A percentile compares a stretch with the other conserved stretches of the same genome.
Conservation (phyloP, 1,140 invertebrate species). For the Andricus grossulariae region DNA sequence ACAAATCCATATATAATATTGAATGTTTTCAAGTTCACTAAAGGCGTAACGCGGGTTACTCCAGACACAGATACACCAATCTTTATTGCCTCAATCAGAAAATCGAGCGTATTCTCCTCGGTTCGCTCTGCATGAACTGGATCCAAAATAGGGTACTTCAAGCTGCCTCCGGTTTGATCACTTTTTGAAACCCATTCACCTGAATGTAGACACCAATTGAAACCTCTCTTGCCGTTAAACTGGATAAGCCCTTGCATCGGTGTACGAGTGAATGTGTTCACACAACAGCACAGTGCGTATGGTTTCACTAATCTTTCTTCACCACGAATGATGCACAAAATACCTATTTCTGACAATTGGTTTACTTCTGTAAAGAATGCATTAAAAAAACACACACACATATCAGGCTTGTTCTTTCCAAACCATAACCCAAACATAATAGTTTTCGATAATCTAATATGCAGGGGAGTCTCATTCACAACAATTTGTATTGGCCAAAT, state of each 20-base stretch:
- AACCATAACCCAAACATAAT: slow-evolving; percentile 37
- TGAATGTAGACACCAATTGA: slow-evolving; percentile 37
- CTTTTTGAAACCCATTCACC: slow-evolving; percentile 17
- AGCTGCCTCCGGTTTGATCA: background rate
- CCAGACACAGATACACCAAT: background rate
- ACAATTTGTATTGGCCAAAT: slow-evolving; percentile 32
- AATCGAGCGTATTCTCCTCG: background rate
- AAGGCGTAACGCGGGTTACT: background rate
- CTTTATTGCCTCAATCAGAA: background rate
- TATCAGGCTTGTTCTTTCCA: slow-evolving; percentile 12
- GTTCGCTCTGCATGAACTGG: background rate
- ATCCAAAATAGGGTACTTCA: slow-evolving; percentile 19
- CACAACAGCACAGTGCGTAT: too few relatives aligned
- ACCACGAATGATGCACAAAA: too few relatives aligned
- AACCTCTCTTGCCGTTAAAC: slow-evolving; percentile 32
- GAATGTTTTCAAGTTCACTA: background rate
- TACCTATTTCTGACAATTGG: background rate
- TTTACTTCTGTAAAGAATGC: background rate
- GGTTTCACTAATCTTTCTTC: too few relatives aligned
- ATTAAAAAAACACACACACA: background rate
- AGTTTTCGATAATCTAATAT: background rate
- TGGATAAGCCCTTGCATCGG: slow-evolving; percentile 34
- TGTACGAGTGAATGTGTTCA: background rate
- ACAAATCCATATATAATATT: background rate
- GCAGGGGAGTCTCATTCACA: background rate